Base-by-base conservation (phyloP, 2,888 invertebrate genomes). In the Fissipunctia ypsillon region DNA sequence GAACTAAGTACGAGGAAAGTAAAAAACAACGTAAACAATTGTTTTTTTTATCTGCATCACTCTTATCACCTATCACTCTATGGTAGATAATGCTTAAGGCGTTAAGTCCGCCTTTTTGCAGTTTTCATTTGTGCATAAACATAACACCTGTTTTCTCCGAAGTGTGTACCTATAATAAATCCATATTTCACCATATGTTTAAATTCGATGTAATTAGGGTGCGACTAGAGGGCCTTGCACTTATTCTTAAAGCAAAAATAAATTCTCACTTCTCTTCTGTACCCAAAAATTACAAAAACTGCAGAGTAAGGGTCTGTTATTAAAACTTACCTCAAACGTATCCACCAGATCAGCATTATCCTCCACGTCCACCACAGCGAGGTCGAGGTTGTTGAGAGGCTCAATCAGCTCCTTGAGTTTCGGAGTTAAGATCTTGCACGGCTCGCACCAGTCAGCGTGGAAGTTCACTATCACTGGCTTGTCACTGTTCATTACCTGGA, bases 401-500 rank as follows among this genome's bases (percentile, higher is more conserved):
- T 97, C 97, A 45, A 98, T 97, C 67, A 98, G 93, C 90, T 98
- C 98, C 86, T 97, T 97, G 92, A 98, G 97, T 93, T 98, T 98
- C 3, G 98, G 98, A 0, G 98, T 98, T 22, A 98, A 96, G 88
- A 98, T 98, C 93, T 98, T 98, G 93, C 98, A 98, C 0, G 98
- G 98, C 93, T 98, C 98, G 90, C 98, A 98, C 98, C 98, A 98
- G 85, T 98, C 98, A 0, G 98, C 98, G 90, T 98, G 98, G 91
- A 98, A 98, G 92, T 98, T 98, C 0, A 98, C 98, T 92, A 98
- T 98, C n/a, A 98, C 98, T 45, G 98, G 98, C 88, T 97, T 97
- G 52, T 97, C 97, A 86, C 98, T 98, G 91, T 98, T 98, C 97
- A 98, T 98, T 67, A 98, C 97, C 97, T 97, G 90, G 16, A 80